These are phyloP conservation scores for Blastobasis lacticolella DNA, from an alignment of 2,888 invertebrate genomes.

Conservation along the genomic window DNA sequence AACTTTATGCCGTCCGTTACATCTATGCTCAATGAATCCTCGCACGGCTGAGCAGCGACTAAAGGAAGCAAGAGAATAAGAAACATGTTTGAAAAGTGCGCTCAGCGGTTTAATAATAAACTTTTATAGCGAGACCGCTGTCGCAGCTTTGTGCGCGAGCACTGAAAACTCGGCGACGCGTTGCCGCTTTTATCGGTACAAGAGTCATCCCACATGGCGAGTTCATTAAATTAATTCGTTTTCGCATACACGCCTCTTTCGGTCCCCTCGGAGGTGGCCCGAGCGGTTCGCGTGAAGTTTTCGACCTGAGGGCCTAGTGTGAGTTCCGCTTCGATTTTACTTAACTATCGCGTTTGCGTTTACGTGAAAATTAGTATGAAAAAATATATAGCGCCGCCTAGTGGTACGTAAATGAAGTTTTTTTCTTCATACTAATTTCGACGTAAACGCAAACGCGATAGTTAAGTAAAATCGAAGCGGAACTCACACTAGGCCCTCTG, in stretches of 20 bases:
- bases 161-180: not conserved
- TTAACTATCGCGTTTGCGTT: too few relatives aligned
- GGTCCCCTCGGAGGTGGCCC: too few relatives aligned
- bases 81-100: slow-evolving; percentile 19
- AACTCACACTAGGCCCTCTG: too few relatives aligned
- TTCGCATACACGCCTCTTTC: not conserved
- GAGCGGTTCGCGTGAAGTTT: too few relatives aligned
- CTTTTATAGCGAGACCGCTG: not conserved
- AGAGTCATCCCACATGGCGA: not conserved
- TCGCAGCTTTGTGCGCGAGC: not conserved
- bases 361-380: too few relatives aligned
- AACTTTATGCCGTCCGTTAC: slow-evolving; percentile 24
- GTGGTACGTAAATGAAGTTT: too few relatives aligned
- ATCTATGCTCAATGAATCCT: slow-evolving; percentile 35
- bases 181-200: slow-evolving; percentile 1
- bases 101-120: slow-evolving; percentile 9
- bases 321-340: too few relatives aligned
- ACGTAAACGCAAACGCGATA: too few relatives aligned
- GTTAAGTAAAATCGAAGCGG: too few relatives aligned
- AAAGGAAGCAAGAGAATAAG: slow-evolving; percentile 21
- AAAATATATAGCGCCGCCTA: too few relatives aligned
- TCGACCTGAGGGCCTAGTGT: too few relatives aligned
- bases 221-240: slow-evolving; percentile 5
- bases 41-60: slow-evolving; percentile 28
- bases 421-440: too few relatives aligned